Evolutionary conservation across 2,113 vertebrate genomes (phyloP), one percentile per base, ranked within the genome.

Genomic region (Tursiops truncatus): DNA sequence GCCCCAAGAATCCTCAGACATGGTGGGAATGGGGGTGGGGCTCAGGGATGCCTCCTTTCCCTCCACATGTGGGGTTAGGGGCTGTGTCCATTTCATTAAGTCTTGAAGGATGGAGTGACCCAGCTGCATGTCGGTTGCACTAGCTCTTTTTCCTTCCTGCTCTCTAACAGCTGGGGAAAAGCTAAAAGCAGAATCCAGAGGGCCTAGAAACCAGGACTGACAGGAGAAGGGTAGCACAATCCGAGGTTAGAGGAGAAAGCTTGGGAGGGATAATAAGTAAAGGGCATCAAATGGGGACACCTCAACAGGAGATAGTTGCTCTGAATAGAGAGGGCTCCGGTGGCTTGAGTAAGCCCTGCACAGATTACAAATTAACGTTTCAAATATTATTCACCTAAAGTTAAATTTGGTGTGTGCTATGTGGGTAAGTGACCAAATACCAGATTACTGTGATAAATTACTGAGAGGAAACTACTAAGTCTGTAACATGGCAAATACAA

Each of bases 401-500:
- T 95, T 89, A 91, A 96, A 82, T 83, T 50, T 13, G 12, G 12
- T 74, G 53, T 38, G 38, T 91, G 20, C 41, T 33, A 36, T 60
- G 26, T 73, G 67, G 44, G 36, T 74, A 74, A 82, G 77, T 60
- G 74, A 70, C 89, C 74, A 97, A 87, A 90, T 70, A 41, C 28
- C 68, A 93, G 38, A 38, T 71, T 92, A 33, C 8, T 90, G 68
- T 25, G n/a, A 94, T 98, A 98, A 87, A 92, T 97, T 97, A 74
- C 97, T 96, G 71, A 97, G 89, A 98, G 62, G 36, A 80, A 88
- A 97, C 98, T 98, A 98, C 96, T 97, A 98, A 96, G 53, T 76
- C 89, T 94, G 44, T 67, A 88, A 76, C 58, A 44, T 10, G 14
- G 77, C 96, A 85, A 97, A 94, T 79, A 73, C 60, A 73, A 91